A percentile compares a stretch with the other conserved stretches of the same genome.
Evolutionary conservation across 2,113 vertebrate genomes (phyloP).

Genomic region (Tachycineta bicolor): DNA sequence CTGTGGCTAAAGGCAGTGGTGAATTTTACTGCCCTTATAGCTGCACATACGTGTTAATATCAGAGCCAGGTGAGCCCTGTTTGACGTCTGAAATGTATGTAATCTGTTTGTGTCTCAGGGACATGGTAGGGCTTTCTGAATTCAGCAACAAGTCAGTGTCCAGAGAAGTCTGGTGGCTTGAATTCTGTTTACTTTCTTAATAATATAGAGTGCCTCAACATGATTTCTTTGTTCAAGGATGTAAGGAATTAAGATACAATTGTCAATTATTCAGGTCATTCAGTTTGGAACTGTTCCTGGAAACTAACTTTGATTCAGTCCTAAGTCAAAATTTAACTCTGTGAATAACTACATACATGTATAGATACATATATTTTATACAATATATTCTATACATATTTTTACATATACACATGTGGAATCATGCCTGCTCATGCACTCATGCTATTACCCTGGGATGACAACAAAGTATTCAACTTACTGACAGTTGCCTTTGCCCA

Average conservation of each 20-base stretch:
- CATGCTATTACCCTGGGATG: neutral
- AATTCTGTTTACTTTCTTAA: neutral
- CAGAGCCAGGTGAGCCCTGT: neutral
- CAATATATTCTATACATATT: neutral
- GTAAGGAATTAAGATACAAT: neutral
- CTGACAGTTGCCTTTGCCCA: neutral
- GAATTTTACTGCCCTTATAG: neutral
- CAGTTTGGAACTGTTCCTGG: neutral
- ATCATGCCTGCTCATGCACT: neutral
- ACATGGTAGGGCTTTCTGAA: neutral
- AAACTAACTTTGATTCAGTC: neutral
- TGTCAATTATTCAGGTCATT: neutral
- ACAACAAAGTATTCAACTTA: neutral
- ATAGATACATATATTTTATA: neutral
- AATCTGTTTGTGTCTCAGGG: neutral
- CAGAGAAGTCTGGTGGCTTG: neutral
- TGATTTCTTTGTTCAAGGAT: neutral
- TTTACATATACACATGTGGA: neutral
- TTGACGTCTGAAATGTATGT: neutral
- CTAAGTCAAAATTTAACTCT: neutral
- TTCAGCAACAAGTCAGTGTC: neutral
- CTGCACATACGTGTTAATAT: neutral
- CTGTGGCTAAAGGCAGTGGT: neutral
- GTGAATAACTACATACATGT: neutral
- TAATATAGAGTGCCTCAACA: neutral